Evolutionary conservation across 2,888 invertebrate genomes (phyloP).

Genomic region (Villa cingulata): DNA sequence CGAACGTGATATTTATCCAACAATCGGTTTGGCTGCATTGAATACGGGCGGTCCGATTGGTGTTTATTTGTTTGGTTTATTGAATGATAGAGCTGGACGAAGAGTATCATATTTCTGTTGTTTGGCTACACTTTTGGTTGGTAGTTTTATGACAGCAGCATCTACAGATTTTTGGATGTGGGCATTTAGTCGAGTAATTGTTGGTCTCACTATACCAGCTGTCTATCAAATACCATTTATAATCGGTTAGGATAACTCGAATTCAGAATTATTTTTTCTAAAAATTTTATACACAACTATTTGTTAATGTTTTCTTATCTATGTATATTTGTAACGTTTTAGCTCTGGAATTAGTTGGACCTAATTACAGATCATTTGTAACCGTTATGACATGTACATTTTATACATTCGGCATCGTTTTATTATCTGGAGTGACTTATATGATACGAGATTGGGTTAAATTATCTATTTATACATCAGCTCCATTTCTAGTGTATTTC

Average conservation of each 20-base stretch:
- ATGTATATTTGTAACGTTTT: constrained; percentile 4
- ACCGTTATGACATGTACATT: constrained; percentile 86
- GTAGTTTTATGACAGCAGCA: constrained; percentile 66
- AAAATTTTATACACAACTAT: neutral
- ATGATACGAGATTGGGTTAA: constrained; percentile 71
- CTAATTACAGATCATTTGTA: constrained; percentile 80
- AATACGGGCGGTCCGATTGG: constrained; percentile 84
- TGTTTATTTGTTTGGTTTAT: constrained; percentile 71
- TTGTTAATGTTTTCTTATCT: constrained; percentile 2
- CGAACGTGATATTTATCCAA: constrained; percentile 73
- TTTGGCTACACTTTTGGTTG: constrained; percentile 62
- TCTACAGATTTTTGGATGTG: constrained; percentile 71
- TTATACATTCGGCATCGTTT: constrained; percentile 73
- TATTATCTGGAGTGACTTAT: constrained; percentile 74
- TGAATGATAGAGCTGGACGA: constrained; percentile 79
- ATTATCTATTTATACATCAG: constrained; percentile 65
- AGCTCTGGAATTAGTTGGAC: constrained; percentile 85
- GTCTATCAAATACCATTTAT: constrained; percentile 91
- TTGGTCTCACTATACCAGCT: constrained; percentile 84
- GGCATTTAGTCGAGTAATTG: constrained; percentile 64
- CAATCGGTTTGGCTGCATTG: constrained; percentile 69
- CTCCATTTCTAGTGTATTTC: constrained; percentile 74
- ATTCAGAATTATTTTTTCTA: neutral
- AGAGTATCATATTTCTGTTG: constrained; percentile 77
- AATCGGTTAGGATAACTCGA: constrained; percentile 56